phyloP scores from a whole-genome alignment of 2,888 invertebrate genomes.

The Poecilus cupreus region DNA sequence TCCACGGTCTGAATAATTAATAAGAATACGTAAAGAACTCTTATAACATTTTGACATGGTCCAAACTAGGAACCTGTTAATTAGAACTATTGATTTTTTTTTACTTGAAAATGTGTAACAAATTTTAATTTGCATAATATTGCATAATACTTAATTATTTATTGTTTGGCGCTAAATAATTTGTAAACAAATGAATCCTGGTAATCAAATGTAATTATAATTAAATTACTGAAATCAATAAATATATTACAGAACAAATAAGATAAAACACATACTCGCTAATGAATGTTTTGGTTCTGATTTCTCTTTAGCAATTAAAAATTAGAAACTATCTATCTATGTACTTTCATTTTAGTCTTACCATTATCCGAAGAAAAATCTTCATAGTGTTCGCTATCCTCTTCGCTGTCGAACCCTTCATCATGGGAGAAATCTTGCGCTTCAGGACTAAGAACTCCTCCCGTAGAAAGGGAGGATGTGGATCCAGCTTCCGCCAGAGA shows the following conservation, averaged over 20 bases:
- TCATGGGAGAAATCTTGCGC: constrained; percentile 87
- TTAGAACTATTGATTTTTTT: too few relatives aligned
- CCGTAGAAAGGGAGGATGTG: constrained; percentile 87
- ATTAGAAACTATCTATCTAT: background rate
- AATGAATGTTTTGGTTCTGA: background rate
- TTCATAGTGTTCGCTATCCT: constrained; percentile 91
- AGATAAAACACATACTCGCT: background rate
- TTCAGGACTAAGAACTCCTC: constrained; percentile 89
- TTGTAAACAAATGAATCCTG: too few relatives aligned
- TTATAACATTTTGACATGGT: too few relatives aligned
- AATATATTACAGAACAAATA: background rate
- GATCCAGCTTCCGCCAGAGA: constrained; percentile 90
- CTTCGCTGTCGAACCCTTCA: constrained; percentile 89
- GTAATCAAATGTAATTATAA: too few relatives aligned
- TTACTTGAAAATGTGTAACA: too few relatives aligned
- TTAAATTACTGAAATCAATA: too few relatives aligned
- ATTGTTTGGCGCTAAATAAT: too few relatives aligned
- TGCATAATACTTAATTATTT: too few relatives aligned
- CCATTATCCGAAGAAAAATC: constrained; percentile 90
- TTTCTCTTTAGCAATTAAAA: background rate
- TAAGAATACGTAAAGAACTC: too few relatives aligned
- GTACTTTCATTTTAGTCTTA: constrained; percentile 65
- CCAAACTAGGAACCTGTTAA: too few relatives aligned
- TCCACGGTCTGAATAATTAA: too few relatives aligned
- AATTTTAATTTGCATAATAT: too few relatives aligned